Evolutionary conservation across 2,888 invertebrate species (phyloP), one percentile per base, ranked within the genome.

Genomic region (Hedychridium roseum): DNA sequence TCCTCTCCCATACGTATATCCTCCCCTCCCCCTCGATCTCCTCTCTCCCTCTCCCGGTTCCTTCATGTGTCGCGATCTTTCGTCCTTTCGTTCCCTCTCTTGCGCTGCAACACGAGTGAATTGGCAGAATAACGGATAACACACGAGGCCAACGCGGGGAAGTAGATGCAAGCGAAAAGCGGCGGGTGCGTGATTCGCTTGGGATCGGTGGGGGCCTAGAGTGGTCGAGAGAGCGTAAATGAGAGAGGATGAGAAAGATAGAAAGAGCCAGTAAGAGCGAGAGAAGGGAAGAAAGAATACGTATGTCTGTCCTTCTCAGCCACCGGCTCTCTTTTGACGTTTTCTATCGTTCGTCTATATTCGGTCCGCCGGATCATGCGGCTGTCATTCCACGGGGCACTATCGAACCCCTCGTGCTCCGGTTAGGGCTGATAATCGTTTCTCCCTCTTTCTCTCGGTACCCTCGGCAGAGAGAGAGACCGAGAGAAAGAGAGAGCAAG

Each of bases 351-450:
- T 70, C 66, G 58, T 52, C 64, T 66, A 66, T 66, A 69, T 62
- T 70, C 68, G 62, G 65, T 62, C 62, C 65, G 68, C 62, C 66
- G 65, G 64, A 65, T 66, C 64, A 66, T 57, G 61, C 66, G 59
- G 59, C 61, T 70, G 63, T 66, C 66, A 64, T 61, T 64, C 60
- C 44, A 55, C 58, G 49, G 61, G 57, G 53, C 54, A 54, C 57
- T 60, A 63, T 62, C 61, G 50, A 63, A 47, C 61, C 56, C 56
- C 56, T 63, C 63, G 47, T 53, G 45, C 62, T 57, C 43, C 43
- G 58, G n/a, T n/a, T n/a, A n/a, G n/a, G n/a, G n/a, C n/a, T n/a
- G n/a, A n/a, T n/a, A n/a, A n/a, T 27, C 12, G 9, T 27, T 27
- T 2, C 3, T 27, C 27, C n/a, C 9, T 7, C 15, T 31, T 31